These are phyloP conservation scores for Scaptodrosophila lebanonensis DNA, from an alignment of 1,140 invertebrate genomes.

Conservation along the genomic window DNA sequence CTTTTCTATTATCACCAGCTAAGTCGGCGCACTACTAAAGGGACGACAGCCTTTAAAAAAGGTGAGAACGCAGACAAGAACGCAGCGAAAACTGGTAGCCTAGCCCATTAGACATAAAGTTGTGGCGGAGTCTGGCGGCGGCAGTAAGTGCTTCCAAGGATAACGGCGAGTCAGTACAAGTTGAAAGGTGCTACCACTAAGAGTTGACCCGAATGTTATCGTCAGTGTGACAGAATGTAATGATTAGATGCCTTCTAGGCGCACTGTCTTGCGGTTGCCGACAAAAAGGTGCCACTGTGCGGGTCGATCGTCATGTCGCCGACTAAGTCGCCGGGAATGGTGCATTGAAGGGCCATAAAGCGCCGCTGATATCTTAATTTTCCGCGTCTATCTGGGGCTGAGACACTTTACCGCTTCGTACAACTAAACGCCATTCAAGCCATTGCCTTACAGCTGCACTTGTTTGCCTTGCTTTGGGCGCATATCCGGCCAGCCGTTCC, in stretches of 20 bases:
- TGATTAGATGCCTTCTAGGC: constrained; percentile 74
- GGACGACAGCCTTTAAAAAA: constrained; percentile 54
- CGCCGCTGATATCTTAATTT: constrained; percentile 72
- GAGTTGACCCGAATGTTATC: constrained; percentile 76
- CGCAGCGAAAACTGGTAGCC: constrained; percentile 48
- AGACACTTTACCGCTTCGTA: constrained; percentile 34
- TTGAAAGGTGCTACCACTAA: constrained; percentile 60
- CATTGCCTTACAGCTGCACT: constrained; percentile 60
- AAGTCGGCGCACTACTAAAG: constrained; percentile 50
- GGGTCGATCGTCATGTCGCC: constrained; percentile 1
- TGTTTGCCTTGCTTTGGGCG: constrained; percentile 60
- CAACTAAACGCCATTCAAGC: constrained; percentile 37
- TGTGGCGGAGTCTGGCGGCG: constrained; percentile 41
- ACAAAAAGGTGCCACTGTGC: constrained; percentile 61
- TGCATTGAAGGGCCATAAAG: constrained; percentile 41
- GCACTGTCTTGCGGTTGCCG: constrained; percentile 12
- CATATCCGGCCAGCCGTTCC: constrained; percentile 44
- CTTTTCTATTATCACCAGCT: constrained; percentile 58
- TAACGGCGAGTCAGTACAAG: constrained; percentile 19
- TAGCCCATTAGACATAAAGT: constrained; percentile 64
- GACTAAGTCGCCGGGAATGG: no score
- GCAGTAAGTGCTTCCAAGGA: constrained; percentile 49
- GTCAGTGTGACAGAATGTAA: constrained; percentile 74
- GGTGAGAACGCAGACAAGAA: constrained; percentile 16
- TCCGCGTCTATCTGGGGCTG: constrained; percentile 48